Base-by-base conservation (phyloP, 2,797 vertebrate genomes). In the Thalassophryne amazonica region DNA sequence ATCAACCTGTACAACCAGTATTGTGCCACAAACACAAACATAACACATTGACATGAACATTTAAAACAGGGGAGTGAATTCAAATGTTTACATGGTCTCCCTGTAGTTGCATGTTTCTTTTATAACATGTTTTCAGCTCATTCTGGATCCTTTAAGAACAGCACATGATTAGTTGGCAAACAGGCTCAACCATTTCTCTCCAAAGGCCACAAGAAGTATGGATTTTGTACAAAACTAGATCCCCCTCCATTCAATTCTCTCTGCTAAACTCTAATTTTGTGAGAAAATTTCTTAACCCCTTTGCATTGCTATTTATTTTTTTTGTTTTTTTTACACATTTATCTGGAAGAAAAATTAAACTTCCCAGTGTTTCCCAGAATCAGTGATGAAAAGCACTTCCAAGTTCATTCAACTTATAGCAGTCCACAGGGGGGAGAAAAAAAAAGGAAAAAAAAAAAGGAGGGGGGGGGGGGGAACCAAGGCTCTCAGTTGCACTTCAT, bases 31-130 rank as follows among this genome's bases (percentile, higher is more conserved):
- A 90, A 92, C 92, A 93, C 89, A 91, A 94, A 93, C 91, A 80
- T 83, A 94, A 94, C 92, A 96, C 94, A 85, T 88, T 90, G 93
- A 96, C 93, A 92, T 91, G 86, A 89, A 94, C 93, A 93, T 92
- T 93, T 91, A 84, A 86, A 89, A 85, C 46, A 55, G 63, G 63
- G 76, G 81, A 78, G 78, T 72, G 68, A 79, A 73, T 76, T 83
- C 56, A 52, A 76, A 75, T 57, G 60, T 77, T 79, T 75, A 82
- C 73, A 72, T 71, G 67, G 57, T 81, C 78, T 83, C 67, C 54
- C 27, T 41, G 69, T 68, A 70, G 78, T 73, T 69, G 80, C 51
- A 21, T 20, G 51, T 78, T 82, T 63, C 89, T 88, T 88, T 83
- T 70, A 81, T 55, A 61, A 71, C 48, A 41, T 49, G 54, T 60